Evolutionary conservation across 2,797 vertebrate species (phyloP).

Genomic region (Clarias platycephalus): DNA sequence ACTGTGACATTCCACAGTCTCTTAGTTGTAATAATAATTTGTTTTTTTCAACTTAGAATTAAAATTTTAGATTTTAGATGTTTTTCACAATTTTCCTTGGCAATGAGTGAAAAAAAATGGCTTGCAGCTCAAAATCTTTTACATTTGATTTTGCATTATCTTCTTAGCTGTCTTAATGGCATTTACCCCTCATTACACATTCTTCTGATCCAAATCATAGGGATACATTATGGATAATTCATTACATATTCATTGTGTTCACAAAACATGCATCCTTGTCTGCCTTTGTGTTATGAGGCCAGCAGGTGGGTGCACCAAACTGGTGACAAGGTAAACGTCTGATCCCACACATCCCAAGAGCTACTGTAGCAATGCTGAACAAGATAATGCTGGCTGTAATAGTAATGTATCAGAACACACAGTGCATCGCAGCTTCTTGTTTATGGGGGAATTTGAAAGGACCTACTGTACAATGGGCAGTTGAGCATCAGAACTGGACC

Average conservation of each 20-base stretch:
- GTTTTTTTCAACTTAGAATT: constrained; percentile 53
- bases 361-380: too few relatives aligned
- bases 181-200: constrained; percentile 41
- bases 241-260: constrained; percentile 53
- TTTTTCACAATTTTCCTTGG: constrained; percentile 49
- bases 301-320: not conserved
- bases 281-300: constrained; percentile 41
- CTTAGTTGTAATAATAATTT: constrained; percentile 51
- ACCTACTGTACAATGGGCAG: too few relatives aligned
- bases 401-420: too few relatives aligned
- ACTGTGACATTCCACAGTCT: constrained; percentile 38
- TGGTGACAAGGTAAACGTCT: too few relatives aligned
- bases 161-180: constrained; percentile 52
- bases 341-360: too few relatives aligned
- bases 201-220: constrained; percentile 32
- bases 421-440: too few relatives aligned
- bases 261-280: not conserved
- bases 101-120: constrained; percentile 53
- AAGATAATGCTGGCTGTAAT: too few relatives aligned
- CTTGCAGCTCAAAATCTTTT: constrained; percentile 52
- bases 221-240: constrained; percentile 47
- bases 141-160: constrained; percentile 50
- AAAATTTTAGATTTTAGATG: constrained; percentile 54
- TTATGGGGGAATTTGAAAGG: too few relatives aligned
- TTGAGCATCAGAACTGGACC: too few relatives aligned